phyloP scores from a whole-genome alignment of 1,140 invertebrate species.

The Drosophila tani region DNA sequence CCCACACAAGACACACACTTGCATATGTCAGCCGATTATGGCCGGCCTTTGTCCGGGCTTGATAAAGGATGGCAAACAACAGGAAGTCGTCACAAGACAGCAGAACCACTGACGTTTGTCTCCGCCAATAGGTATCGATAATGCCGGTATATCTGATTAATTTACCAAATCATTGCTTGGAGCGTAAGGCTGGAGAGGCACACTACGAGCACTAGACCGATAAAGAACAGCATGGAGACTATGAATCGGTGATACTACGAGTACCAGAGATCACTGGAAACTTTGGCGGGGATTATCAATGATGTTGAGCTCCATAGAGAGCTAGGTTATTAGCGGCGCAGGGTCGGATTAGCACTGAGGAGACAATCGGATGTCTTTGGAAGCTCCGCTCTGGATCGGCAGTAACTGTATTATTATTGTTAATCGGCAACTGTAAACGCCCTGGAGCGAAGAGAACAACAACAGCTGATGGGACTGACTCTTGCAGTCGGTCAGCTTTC shows the following conservation, averaged over 20 bases:
- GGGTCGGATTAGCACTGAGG: constrained; percentile 33
- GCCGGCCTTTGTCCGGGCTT: constrained; percentile 35
- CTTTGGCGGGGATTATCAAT: constrained; percentile 4
- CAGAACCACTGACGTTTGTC: constrained; percentile 14
- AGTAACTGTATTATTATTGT: constrained; percentile 33
- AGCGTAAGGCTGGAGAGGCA: constrained; percentile 46
- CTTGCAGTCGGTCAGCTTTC: constrained; percentile 15
- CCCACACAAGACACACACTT: background rate
- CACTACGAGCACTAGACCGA: constrained; percentile 43
- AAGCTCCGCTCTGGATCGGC: constrained; percentile 11
- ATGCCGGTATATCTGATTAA: constrained; percentile 3
- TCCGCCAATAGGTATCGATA: constrained; percentile 6
- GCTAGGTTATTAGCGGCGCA: constrained; percentile 14
- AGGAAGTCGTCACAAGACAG: constrained; percentile 58
- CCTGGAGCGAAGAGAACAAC: constrained; percentile 9
- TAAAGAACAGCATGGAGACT: constrained; percentile 43
- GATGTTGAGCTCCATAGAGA: background rate
- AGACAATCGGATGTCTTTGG: constrained; percentile 6
- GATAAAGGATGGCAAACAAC: constrained; percentile 60
- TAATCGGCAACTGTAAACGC: constrained; percentile 10
- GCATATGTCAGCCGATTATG: constrained; percentile 10
- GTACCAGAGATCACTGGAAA: constrained; percentile 13
- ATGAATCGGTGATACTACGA: constrained; percentile 17
- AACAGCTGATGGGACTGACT: constrained; percentile 19
- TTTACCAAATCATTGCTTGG: constrained; percentile 65